A percentile compares a stretch with the other conserved stretches of the same genome.
phyloP scores from a whole-genome alignment of 2,888 invertebrate species.

The Lacanobia wlatinum region DNA sequence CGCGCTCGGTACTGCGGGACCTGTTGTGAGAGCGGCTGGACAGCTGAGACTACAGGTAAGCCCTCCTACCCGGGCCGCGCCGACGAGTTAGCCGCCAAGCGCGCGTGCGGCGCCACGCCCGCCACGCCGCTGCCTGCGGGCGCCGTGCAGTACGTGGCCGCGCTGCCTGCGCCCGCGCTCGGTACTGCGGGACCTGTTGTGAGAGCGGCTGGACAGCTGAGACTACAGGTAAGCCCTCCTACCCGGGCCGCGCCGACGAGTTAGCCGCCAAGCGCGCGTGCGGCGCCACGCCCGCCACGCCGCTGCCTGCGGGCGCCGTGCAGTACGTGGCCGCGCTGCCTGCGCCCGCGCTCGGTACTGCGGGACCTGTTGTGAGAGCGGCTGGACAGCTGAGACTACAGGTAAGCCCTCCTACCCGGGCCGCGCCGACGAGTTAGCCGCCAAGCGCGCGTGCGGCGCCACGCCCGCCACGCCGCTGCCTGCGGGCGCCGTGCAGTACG shows the following conservation, averaged over 20 bases:
- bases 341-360: slow-evolving; percentile 80
- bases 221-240: slow-evolving; percentile 57
- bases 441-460: slow-evolving; percentile 64
- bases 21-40: slow-evolving; percentile 85
- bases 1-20: slow-evolving; percentile 84
- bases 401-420: too few relatives aligned
- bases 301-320: slow-evolving; percentile 34
- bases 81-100: too few relatives aligned
- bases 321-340: slow-evolving; percentile 54
- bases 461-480: slow-evolving; percentile 63
- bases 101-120: slow-evolving; percentile 57
- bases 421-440: too few relatives aligned
- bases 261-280: slow-evolving; percentile 67
- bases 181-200: slow-evolving; percentile 86
- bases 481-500: slow-evolving; percentile 6
- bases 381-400: slow-evolving; percentile 81
- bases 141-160: slow-evolving; percentile 29
- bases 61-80: too few relatives aligned
- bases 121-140: slow-evolving; percentile 58
- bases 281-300: slow-evolving; percentile 63
- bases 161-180: slow-evolving; percentile 74
- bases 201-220: slow-evolving; percentile 83
- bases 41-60: slow-evolving; percentile 71
- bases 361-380: slow-evolving; percentile 85
- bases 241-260: too few relatives aligned